Base-by-base conservation (phyloP, 2,113 vertebrate species). In the Eidolon helvum region DNA sequence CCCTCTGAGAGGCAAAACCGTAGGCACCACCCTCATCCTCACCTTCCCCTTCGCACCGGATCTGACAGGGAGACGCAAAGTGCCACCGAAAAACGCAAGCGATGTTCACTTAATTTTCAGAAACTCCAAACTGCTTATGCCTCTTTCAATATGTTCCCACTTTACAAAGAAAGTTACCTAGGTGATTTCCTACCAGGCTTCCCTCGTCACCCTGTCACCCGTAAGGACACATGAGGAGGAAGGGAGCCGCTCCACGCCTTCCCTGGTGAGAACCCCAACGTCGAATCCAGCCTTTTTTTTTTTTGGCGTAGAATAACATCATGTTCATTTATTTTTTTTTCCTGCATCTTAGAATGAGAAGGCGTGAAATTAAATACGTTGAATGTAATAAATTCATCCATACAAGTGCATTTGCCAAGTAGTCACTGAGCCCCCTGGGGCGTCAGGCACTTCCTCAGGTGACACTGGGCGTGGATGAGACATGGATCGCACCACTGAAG, bases 301-400 rank as follows among this genome's bases (percentile, higher is more conserved):
- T 43, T 43, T 98, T 98, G 97, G 96, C 99, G 98, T 98, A 98
- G 99, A 99, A 98, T 99, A 99, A 99, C 99, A 99, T 98, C 99
- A 98, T 98, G 98, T 98, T 98, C 98, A 99, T 99, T 99, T 99
- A 99, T 99, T 99, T 98, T 98, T 43, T 97, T 97, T 98, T 98
- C 43, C 98, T 97, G 98, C 98, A 99, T 98, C 98, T 98, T 98
- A 99, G 98, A 99, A 99, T 99, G 98, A 99, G 97, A 98, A 98
- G 98, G 99, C 98, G 98, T 99, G 98, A 99, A 99, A 98, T 99
- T 98, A 99, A 98, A 98, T 98, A 98, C 28, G 98, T 98, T 98
- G 98, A 99, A 98, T 99, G 99, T 94, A 98, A 98, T 98, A 98
- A 99, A 99, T 98, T 98, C 98, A 99, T 98, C 98, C 99, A 98